Evolutionary conservation across 2,888 invertebrate species (phyloP).

Genomic region (Thymelicus lineola): DNA sequence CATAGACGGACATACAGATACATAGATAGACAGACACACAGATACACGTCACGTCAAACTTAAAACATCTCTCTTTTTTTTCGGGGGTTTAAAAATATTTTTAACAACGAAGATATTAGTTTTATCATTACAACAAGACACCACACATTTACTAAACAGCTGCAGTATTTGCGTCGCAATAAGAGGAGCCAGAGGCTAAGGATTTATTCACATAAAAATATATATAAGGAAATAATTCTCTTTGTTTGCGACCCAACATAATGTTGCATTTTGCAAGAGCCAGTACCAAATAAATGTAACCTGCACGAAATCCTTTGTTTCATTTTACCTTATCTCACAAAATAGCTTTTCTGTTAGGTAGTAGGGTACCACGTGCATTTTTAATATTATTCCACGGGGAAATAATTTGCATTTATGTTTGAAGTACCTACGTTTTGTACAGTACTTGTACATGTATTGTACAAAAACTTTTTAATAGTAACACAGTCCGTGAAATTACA

Average conservation of each 20-base stretch:
- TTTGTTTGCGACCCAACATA: slow-evolving; percentile 13
- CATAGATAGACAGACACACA: too few relatives aligned
- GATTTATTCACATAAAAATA: background rate
- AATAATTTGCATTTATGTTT: slow-evolving; percentile 25
- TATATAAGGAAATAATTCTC: slow-evolving; percentile 1
- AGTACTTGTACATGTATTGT: background rate
- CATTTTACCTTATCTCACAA: slow-evolving; percentile 13
- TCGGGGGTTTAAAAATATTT: too few relatives aligned
- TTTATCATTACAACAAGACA: too few relatives aligned
- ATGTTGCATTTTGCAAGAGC: background rate
- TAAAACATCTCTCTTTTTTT: too few relatives aligned
- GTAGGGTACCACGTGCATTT: slow-evolving; percentile 2
- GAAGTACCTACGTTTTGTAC: slow-evolving; percentile 9
- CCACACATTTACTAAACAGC: too few relatives aligned
- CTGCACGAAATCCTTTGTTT: slow-evolving; percentile 24
- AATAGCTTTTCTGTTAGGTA: slow-evolving; percentile 4
- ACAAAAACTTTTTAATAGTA: slow-evolving; percentile 9
- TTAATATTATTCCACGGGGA: slow-evolving; percentile 24
- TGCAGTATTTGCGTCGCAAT: too few relatives aligned
- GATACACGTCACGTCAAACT: too few relatives aligned
- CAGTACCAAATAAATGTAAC: slow-evolving; percentile 1
- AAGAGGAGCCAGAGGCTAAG: background rate
- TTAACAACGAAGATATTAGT: too few relatives aligned
- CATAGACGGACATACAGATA: too few relatives aligned
- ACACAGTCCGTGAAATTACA: slow-evolving; percentile 25